phyloP scores from a whole-genome alignment of 2,888 invertebrate genomes.

The Hoplodrina ambigua region DNA sequence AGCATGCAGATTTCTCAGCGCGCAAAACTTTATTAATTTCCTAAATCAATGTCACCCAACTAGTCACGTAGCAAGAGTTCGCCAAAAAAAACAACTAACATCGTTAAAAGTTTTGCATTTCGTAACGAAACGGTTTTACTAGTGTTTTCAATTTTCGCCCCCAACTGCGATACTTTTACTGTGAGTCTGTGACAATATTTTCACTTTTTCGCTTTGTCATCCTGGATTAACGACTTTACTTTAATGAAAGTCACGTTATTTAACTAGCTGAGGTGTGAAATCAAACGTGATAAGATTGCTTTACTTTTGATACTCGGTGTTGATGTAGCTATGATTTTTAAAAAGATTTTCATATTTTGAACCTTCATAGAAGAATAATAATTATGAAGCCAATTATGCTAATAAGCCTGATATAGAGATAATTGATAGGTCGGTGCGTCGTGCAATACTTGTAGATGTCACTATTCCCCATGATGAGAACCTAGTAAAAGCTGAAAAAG shows the following conservation, averaged over 20 bases:
- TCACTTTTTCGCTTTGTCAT: slow-evolving; percentile 23
- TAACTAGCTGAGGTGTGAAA: background rate
- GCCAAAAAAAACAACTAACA: slow-evolving; percentile 5
- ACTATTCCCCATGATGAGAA: too few species aligned
- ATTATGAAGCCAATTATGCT: too few species aligned
- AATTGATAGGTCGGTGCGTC: too few species aligned
- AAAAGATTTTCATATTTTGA: too few species aligned
- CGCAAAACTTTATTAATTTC: background rate
- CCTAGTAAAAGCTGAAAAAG: too few species aligned
- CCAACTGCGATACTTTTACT: slow-evolving; percentile 15
- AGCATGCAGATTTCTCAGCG: too few species aligned
- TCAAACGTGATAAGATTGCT: background rate
- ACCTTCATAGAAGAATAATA: too few species aligned
- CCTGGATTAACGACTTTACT: slow-evolving; percentile 23
- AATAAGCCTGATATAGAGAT: too few species aligned
- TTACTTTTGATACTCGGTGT: too few species aligned
- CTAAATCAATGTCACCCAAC: background rate
- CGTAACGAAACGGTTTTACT: slow-evolving; percentile 14
- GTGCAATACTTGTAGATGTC: too few species aligned
- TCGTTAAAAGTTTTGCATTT: slow-evolving; percentile 34
- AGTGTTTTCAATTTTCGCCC: slow-evolving; percentile 48
- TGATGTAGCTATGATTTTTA: too few species aligned
- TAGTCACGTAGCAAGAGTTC: background rate
- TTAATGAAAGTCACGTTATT: slow-evolving; percentile 23
- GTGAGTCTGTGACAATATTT: slow-evolving; percentile 18